Conservation (phyloP, 2,113 vertebrate genomes). For the Gila orcuttii region DNA sequence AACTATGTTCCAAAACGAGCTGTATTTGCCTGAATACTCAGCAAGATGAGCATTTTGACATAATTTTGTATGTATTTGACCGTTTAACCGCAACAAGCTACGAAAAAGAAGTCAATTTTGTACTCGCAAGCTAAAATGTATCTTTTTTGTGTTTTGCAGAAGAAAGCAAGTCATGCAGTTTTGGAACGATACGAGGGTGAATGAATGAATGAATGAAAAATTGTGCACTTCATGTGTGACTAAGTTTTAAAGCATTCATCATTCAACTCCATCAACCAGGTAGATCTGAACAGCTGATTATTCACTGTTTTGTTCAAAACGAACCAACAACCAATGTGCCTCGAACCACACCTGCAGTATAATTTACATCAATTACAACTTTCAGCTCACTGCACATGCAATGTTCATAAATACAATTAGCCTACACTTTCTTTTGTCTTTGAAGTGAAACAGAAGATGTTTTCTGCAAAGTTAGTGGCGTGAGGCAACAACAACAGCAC, state of each 20-base stretch:
- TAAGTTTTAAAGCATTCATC: not conserved
- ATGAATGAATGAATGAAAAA: not conserved
- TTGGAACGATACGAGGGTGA: not conserved
- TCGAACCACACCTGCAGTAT: not conserved
- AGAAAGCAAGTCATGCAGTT: not conserved
- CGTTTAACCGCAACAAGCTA: too few relatives aligned
- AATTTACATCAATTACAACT: conserved; percentile 23
- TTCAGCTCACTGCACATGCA: not conserved
- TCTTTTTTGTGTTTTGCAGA: not conserved
- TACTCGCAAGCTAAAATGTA: too few relatives aligned
- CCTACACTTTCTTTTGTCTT: not conserved
- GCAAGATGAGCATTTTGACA: too few relatives aligned
- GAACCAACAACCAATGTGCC: not conserved
- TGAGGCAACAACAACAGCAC: not conserved
- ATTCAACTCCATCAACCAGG: conserved; percentile 11
- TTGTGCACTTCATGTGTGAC: not conserved
- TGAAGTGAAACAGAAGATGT: not conserved
- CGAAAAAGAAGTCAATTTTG: too few relatives aligned
- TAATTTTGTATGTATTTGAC: too few relatives aligned
- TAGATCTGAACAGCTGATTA: not conserved
- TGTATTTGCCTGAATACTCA: too few relatives aligned
- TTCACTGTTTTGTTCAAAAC: conserved; percentile 3
- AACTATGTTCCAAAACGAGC: too few relatives aligned
- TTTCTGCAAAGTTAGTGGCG: not conserved
- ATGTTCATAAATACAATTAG: not conserved